phyloP scores from a whole-genome alignment of 2,797 vertebrate species.

The Brachymystax lenok region DNA sequence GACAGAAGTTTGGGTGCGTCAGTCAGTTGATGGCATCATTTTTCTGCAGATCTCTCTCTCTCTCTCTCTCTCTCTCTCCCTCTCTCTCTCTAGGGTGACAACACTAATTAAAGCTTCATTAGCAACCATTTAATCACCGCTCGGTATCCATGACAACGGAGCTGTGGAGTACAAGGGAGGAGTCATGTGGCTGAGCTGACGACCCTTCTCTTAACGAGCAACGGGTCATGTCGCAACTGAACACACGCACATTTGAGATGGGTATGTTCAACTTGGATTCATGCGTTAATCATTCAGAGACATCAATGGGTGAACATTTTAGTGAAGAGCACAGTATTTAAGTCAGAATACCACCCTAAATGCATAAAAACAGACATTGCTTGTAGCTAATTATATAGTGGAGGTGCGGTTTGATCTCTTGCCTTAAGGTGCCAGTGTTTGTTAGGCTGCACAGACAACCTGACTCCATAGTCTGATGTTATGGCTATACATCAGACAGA shows the following conservation, averaged over 20 bases:
- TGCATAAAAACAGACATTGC: too few species aligned
- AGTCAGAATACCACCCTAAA: too few species aligned
- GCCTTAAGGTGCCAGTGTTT: conserved; percentile 72
- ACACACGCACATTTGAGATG: background rate
- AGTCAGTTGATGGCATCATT: background rate
- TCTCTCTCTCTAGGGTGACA: conserved; percentile 32
- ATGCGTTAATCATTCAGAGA: too few species aligned
- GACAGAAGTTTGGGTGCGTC: background rate
- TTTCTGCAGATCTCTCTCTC: background rate
- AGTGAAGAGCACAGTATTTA: too few species aligned
- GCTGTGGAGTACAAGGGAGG: conserved; percentile 27
- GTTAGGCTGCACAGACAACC: conserved; percentile 33
- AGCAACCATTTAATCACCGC: conserved; percentile 44
- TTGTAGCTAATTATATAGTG: too few species aligned
- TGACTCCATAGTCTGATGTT: conserved; percentile 72
- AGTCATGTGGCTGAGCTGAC: conserved; percentile 26
- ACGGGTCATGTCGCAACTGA: background rate
- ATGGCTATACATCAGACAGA: conserved; percentile 20
- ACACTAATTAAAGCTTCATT: conserved; percentile 46
- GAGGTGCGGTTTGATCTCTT: background rate
- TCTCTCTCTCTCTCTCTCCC: background rate
- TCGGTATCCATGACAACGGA: conserved; percentile 52
- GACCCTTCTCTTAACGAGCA: conserved; percentile 25
- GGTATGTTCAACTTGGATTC: too few species aligned
- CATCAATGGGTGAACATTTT: too few species aligned